A percentile compares a stretch with the other conserved stretches of the same genome.
Evolutionary conservation across 2,797 vertebrate genomes (phyloP).

Genomic region (Cottoperca gobio): DNA sequence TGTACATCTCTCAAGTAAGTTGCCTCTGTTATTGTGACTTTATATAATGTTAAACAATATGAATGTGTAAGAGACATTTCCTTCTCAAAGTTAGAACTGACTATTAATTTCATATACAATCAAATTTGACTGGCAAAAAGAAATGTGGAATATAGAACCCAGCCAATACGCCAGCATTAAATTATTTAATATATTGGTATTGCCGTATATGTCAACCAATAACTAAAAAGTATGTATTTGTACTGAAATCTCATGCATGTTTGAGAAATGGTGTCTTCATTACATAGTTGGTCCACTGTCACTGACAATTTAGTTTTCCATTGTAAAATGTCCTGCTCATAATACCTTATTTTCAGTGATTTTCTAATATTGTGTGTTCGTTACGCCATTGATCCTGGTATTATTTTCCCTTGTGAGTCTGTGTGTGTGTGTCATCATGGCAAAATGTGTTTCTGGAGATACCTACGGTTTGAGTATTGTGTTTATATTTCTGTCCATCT

Average conservation of each 20-base stretch:
- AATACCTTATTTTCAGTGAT: neutral
- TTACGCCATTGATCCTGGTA: too few species aligned
- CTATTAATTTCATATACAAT: neutral
- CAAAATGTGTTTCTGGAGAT: too few species aligned
- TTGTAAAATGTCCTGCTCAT: neutral
- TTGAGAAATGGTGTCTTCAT: neutral
- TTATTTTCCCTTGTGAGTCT: too few species aligned
- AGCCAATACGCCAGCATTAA: neutral
- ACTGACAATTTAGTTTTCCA: neutral
- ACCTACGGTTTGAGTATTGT: too few species aligned
- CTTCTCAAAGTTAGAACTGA: neutral
- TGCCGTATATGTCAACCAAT: neutral
- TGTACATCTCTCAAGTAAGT: constrained; percentile 88
- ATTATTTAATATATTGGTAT: neutral
- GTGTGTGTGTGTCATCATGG: too few species aligned
- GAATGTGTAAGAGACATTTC: neutral
- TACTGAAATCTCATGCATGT: neutral
- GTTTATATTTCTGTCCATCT: too few species aligned
- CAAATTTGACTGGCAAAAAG: neutral
- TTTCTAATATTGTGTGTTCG: neutral
- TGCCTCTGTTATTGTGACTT: neutral
- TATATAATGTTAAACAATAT: neutral
- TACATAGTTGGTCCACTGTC: neutral
- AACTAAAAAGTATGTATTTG: too few species aligned
- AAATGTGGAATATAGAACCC: neutral